phyloP scores from a whole-genome alignment of 2,888 invertebrate species.

The Rhagonycha fulva region DNA sequence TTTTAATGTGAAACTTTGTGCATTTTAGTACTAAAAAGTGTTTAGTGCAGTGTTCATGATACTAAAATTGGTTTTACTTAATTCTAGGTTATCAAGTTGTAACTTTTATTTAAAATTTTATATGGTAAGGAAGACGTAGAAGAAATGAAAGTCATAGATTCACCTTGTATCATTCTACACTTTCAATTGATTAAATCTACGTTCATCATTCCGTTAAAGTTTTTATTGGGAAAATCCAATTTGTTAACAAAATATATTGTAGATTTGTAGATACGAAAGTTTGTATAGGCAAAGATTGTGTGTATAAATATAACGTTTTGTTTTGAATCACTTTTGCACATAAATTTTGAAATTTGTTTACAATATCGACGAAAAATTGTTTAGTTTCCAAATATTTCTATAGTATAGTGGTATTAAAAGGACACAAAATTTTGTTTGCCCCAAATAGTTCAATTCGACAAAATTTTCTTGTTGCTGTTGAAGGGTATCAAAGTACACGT shows the following conservation, averaged over 20 bases:
- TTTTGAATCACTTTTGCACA: neutral
- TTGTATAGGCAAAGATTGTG: neutral
- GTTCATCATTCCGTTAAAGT: neutral
- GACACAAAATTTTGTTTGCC: neutral
- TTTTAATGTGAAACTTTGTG: no score
- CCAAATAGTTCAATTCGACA: neutral
- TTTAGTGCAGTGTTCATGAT: no score
- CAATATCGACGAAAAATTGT: neutral
- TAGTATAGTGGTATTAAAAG: neutral
- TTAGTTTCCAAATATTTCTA: neutral
- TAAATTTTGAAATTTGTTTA: conserved; percentile 1
- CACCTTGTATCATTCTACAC: neutral
- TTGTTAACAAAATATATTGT: neutral
- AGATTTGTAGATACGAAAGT: neutral
- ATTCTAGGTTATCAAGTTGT: no score
- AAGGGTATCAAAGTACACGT: neutral
- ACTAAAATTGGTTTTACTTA: no score
- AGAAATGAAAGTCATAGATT: neutral
- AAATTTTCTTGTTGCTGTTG: neutral
- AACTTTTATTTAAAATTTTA: no score
- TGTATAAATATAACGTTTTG: neutral
- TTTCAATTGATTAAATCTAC: neutral
- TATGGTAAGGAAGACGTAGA: neutral
- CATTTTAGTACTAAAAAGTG: no score
- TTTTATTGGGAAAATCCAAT: neutral